A percentile compares a stretch with the other conserved stretches of the same genome.
phyloP scores from a whole-genome alignment of 2,113 vertebrate genomes.

The Illadopsis cleaveri region DNA sequence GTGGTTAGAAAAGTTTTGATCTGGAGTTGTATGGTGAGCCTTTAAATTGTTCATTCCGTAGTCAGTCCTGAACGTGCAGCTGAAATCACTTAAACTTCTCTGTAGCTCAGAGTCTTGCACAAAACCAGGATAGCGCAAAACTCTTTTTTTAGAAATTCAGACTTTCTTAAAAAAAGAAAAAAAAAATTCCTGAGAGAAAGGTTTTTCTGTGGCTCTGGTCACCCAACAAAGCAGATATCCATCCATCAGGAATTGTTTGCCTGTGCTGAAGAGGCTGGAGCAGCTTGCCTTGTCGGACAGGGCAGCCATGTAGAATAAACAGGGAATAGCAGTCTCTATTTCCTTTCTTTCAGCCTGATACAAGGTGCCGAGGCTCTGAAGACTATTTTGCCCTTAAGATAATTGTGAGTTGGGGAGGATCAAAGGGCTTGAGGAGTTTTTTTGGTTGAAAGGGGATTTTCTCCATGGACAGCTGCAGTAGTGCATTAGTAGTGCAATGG shows the following conservation, averaged over 20 bases:
- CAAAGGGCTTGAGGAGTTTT: conserved; percentile 52
- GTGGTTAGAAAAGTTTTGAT: background rate
- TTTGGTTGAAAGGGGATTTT: conserved; percentile 64
- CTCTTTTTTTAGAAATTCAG: background rate
- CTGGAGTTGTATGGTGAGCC: background rate
- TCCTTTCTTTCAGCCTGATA: conserved; percentile 41
- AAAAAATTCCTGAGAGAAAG: rapidly evolving
- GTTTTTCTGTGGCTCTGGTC: background rate
- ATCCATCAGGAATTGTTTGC: background rate
- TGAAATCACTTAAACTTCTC: background rate
- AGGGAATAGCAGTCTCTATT: conserved; percentile 40
- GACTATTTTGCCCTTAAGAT: conserved; percentile 63
- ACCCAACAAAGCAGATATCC: background rate
- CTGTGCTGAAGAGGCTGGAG: background rate
- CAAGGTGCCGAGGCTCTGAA: conserved; percentile 24
- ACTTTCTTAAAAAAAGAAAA: background rate
- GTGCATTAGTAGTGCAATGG: conserved; percentile 64
- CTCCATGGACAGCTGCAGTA: conserved; percentile 64
- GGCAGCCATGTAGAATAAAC: conserved; percentile 51
- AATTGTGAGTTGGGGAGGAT: conserved; percentile 67
- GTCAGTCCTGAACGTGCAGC: background rate
- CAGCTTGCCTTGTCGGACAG: background rate
- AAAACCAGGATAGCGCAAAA: background rate
- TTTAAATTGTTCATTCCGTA: background rate
- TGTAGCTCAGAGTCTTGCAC: background rate